Evolutionary conservation across 2,797 vertebrate genomes (phyloP), one percentile per base, ranked within the genome.

Genomic region (Muraenolepis orangiensis): DNA sequence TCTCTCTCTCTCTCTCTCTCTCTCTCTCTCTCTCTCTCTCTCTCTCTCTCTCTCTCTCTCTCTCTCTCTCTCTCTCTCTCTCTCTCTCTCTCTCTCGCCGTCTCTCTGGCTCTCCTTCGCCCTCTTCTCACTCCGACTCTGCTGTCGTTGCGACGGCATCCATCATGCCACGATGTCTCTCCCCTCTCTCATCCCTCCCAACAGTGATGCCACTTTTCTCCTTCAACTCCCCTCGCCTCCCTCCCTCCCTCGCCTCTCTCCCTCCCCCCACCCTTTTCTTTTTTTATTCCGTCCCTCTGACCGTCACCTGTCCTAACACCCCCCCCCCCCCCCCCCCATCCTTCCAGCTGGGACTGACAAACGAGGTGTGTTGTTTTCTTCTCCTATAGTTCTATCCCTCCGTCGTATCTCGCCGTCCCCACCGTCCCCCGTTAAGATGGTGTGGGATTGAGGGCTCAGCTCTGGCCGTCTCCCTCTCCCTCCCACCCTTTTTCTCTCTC

Each of bases 401-500:
- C 11, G 2, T 23, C 57, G 12, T 12, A 64, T 64, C n/a, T 64
- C 57, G 23, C 57, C 11, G 7, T 64, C n/a, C 3, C 4, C 57
- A 8, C 26, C 8, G 0, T 28, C 11, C 57, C 11, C 57, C 36
- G 5, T 69, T 46, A 18, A 46, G 42, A 16, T 3, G 42, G 4
- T 4, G 5, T 46, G 42, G 42, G 42, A 46, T 46, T 46, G 42
- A 46, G 42, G 42, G 18, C 16, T 16, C 2, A 16, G 10, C 68
- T 36, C 68, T 36, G 31, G 18, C 42, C 20, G 26, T 61, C 42
- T 34, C 34, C 40, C 72, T 61, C 71, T 77, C 72, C 75, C 71
- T 66, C 51, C 20, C 72, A 38, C 68, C 32, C 72, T 23, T 29
- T 31, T 51, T n/a, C 10, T 51, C 61, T 57, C 13, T 11, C 69